These are phyloP conservation scores for Oreohelix idahoensis DNA, from an alignment of 1,140 invertebrate genomes.

Conservation along the genomic window DNA sequence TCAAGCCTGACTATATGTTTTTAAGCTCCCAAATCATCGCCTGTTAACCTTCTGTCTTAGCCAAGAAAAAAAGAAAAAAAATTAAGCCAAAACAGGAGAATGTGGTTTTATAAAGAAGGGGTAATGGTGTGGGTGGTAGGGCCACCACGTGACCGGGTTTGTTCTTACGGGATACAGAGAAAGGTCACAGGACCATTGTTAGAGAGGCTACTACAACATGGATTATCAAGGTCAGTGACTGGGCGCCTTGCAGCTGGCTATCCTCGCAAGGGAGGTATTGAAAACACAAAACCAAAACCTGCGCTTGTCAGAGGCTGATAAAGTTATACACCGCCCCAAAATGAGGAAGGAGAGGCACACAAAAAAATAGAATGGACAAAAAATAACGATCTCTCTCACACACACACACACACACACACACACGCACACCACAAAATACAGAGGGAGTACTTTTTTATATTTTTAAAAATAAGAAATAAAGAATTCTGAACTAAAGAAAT, in stretches of 20 bases:
- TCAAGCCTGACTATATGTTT: background rate
- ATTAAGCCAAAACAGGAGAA: background rate
- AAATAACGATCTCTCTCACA: too few species aligned
- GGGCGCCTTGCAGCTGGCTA: background rate
- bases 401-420: too few species aligned
- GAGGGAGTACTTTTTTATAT: too few species aligned
- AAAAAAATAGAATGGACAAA: too few species aligned
- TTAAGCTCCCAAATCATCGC: background rate
- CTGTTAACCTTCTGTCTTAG: background rate
- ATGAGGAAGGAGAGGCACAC: too few species aligned
- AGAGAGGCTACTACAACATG: background rate
- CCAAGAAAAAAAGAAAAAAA: background rate
- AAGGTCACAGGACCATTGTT: background rate
- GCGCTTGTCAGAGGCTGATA: background rate
- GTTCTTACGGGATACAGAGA: conserved; percentile 15
- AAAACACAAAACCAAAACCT: background rate
- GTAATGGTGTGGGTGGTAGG: background rate
- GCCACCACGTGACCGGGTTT: conserved; percentile 7
- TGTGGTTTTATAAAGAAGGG: background rate
- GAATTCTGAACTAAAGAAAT: background rate
- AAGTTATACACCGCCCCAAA: background rate
- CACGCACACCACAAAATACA: too few species aligned
- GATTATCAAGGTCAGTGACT: conserved; percentile 5
- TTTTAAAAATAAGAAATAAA: background rate
- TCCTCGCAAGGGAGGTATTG: background rate